Evolutionary conservation across 1,140 invertebrate genomes (phyloP).

Genomic region (Diorhabda elongata): DNA sequence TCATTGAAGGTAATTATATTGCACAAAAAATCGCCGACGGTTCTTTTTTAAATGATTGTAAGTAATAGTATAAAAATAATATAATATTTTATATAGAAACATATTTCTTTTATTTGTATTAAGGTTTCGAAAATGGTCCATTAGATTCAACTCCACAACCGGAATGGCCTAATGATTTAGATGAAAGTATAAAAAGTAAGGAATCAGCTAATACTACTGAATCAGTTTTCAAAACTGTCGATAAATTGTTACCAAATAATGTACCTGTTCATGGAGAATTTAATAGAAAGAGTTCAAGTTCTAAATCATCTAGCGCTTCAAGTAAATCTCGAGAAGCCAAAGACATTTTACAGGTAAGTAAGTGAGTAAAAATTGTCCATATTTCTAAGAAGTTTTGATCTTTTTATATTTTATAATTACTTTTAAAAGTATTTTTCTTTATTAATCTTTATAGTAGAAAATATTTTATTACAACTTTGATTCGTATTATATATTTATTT

Average conservation of each 20-base stretch:
- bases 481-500: not conserved
- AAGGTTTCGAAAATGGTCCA: not conserved
- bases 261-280: not conserved
- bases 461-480: not conserved
- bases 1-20: constrained; percentile 26
- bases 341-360: not conserved
- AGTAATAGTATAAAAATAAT: constrained; percentile 7
- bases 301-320: constrained; percentile 1
- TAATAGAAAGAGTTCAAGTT: not conserved
- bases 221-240: constrained; percentile 22
- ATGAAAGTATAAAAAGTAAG: constrained; percentile 1
- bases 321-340: constrained; percentile 18
- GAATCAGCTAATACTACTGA: constrained; percentile 7
- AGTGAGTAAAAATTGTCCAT: not conserved
- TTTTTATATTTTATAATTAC: too few relatives aligned
- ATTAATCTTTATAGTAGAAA: not conserved
- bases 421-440: too few relatives aligned
- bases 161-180: constrained; percentile 10
- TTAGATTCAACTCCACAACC: constrained; percentile 20
- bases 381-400: not conserved
- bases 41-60: constrained; percentile 22
- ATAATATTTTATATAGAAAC: not conserved
- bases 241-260: constrained; percentile 21
- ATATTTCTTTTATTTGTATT: not conserved
- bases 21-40: constrained; percentile 27